These are phyloP conservation scores for Phengaris alcon DNA, from an alignment of 2,888 invertebrate genomes.

Conservation along the genomic window DNA sequence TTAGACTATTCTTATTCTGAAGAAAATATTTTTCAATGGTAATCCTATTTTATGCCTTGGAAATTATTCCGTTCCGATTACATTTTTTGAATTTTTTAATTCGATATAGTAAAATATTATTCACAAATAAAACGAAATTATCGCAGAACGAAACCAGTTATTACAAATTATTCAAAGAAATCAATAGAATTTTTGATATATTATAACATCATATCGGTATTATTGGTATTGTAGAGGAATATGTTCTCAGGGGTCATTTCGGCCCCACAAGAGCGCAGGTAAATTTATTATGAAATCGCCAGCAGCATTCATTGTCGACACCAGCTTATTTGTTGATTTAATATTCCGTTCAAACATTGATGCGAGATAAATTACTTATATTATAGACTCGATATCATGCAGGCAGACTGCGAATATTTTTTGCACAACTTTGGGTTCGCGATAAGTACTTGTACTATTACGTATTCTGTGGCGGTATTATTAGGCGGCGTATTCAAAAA, in stretches of 20 bases:
- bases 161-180: conserved; percentile 9
- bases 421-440: background rate
- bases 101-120: background rate
- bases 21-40: background rate
- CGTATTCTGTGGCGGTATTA: no score
- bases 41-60: background rate
- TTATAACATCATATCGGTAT: background rate
- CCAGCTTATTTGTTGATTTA: conserved; percentile 48
- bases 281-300: conserved; percentile 40
- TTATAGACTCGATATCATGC: background rate
- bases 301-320: conserved; percentile 38
- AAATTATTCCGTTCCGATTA: background rate
- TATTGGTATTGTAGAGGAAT: conserved; percentile 10
- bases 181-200: conserved; percentile 16
- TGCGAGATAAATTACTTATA: conserved; percentile 32
- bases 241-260: conserved; percentile 37
- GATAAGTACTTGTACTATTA: background rate
- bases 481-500: no score
- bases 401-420: no score
- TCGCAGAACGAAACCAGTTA: background rate
- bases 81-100: background rate
- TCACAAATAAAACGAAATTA: background rate
- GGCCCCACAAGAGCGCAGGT: conserved; percentile 36
- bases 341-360: conserved; percentile 44
- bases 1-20: background rate